A percentile compares a stretch with the other conserved stretches of the same genome.
These are phyloP conservation scores for Mayetiola destructor DNA, from an alignment of 2,888 invertebrate genomes.

Conservation along the genomic window DNA sequence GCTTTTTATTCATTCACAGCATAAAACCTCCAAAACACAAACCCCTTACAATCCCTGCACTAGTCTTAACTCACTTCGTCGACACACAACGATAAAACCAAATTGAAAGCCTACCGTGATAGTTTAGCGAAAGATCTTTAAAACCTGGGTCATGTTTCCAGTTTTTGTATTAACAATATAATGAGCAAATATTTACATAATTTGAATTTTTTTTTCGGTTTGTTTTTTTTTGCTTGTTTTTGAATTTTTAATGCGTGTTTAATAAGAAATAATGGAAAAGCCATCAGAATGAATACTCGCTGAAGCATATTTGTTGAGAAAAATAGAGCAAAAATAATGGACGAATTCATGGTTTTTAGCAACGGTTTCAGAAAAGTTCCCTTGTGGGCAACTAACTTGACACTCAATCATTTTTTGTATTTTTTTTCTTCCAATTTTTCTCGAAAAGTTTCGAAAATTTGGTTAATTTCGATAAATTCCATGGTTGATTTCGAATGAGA, in stretches of 20 bases:
- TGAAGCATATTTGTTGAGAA: conserved; percentile 16
- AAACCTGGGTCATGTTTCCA: too few species aligned
- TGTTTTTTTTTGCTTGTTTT: not conserved
- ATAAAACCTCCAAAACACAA: too few species aligned
- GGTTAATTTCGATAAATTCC: too few species aligned
- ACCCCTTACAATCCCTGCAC: too few species aligned
- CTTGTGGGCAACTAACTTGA: conserved; percentile 46
- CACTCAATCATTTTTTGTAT: not conserved
- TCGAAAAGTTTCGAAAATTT: not conserved
- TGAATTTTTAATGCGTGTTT: not conserved
- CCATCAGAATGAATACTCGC: too few species aligned
- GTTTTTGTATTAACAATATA: too few species aligned
- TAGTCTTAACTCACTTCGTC: too few species aligned
- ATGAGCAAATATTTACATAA: conserved; percentile 12
- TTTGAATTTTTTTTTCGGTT: conserved; percentile 14
- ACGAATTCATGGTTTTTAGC: conserved; percentile 25
- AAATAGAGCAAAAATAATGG: conserved; percentile 8
- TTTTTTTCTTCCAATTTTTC: not conserved
- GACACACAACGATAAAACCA: too few species aligned
- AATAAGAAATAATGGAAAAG: not conserved
- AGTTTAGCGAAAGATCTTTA: too few species aligned
- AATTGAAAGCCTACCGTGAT: too few species aligned
- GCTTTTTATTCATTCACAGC: too few species aligned
- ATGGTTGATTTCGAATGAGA: too few species aligned
- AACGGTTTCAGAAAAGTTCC: conserved; percentile 58